Evolutionary conservation across 1,140 invertebrate genomes (phyloP).

Genomic region (Anoplolepis gracilipes): DNA sequence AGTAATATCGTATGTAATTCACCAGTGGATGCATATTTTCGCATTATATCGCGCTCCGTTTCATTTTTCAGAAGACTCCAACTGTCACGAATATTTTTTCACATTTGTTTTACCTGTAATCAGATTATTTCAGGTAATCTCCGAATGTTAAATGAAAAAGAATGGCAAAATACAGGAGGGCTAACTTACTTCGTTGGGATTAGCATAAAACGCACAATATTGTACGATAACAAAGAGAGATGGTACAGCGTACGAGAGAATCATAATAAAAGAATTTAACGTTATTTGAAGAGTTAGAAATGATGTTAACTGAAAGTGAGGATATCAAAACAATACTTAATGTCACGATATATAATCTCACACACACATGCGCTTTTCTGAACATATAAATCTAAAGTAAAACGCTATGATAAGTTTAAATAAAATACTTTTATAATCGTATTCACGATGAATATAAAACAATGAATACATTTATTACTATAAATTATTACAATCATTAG

Average conservation of each 20-base stretch:
- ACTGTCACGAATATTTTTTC: not conserved
- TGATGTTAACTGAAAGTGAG: conserved; percentile 22
- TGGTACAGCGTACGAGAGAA: not conserved
- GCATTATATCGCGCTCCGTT: conserved; percentile 22
- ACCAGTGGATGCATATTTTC: not conserved
- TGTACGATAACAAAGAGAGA: not conserved
- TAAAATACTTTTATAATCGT: no score
- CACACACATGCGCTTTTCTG: no score
- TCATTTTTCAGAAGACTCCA: conserved; percentile 13
- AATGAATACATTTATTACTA: no score
- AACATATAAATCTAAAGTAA: no score
- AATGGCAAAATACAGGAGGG: not conserved
- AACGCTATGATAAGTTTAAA: no score
- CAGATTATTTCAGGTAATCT: not conserved
- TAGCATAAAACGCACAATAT: conserved; percentile 16
- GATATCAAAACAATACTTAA: not conserved
- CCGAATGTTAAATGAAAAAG: not conserved
- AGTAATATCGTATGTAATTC: not conserved
- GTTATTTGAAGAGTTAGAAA: not conserved
- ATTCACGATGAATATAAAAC: no score
- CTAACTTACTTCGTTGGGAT: not conserved
- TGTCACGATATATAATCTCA: not conserved
- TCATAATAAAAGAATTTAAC: not conserved
- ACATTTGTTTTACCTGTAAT: conserved; percentile 13
- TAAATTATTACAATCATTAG: no score